Conservation (phyloP, 2,113 vertebrate species). For the Cyphomyrus plagiostoma region DNA sequence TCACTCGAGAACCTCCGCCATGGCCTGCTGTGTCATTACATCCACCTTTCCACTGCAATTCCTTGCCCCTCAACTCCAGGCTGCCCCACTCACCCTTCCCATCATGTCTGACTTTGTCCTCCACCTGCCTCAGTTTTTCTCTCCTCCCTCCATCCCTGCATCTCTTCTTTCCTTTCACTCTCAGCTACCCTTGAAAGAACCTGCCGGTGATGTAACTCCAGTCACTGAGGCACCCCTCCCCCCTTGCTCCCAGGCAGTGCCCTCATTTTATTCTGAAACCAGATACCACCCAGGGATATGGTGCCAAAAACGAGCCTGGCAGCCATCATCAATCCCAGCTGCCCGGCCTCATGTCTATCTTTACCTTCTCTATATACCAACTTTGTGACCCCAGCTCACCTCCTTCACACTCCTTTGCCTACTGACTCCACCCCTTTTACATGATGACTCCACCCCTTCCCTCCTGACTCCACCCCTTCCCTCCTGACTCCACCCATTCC, state of each 20-base stretch:
- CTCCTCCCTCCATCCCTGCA: not conserved
- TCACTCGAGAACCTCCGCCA: not conserved
- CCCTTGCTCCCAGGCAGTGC: not conserved
- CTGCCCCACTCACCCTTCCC: not conserved
- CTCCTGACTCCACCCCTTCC: not conserved
- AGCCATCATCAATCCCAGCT: slow-evolving; percentile 1
- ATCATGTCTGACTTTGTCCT: not conserved
- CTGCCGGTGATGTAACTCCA: slow-evolving; percentile 52
- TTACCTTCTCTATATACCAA: not conserved
- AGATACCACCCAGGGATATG: not conserved
- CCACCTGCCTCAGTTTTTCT: not conserved
- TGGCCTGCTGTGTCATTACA: not conserved
- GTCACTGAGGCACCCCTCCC: slow-evolving; percentile 35
- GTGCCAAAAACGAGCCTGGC: not conserved
- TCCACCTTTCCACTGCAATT: not conserved
- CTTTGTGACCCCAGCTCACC: not conserved
- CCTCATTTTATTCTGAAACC: slow-evolving; percentile 8
- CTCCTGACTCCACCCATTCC: not conserved
- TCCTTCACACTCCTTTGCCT: not conserved
- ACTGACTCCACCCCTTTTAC: not conserved
- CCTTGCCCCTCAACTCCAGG: not conserved
- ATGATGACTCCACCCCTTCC: not conserved
- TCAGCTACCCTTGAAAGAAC: slow-evolving; percentile 52
- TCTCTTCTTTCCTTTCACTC: not conserved
- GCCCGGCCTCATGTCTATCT: not conserved